Conservation (phyloP, 2,888 invertebrate species). For the Autographa gamma region DNA sequence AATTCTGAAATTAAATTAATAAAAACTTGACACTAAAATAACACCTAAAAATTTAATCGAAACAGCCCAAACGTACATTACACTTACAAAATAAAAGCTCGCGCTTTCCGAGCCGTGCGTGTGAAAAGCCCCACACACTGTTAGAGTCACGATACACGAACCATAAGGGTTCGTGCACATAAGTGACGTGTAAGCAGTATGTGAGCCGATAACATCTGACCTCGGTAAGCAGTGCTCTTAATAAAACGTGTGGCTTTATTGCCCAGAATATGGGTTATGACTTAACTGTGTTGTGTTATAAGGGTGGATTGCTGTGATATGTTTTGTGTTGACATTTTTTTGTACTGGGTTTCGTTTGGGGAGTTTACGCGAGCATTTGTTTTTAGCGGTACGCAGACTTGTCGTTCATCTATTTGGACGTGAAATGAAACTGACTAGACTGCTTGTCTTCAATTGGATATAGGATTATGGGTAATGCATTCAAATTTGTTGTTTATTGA, state of each 20-base stretch:
- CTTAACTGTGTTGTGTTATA: slow-evolving; percentile 21
- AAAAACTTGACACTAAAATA: too few relatives aligned
- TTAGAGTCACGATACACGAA: slow-evolving; percentile 52
- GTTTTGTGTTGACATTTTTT: background rate
- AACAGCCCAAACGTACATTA: slow-evolving; percentile 14
- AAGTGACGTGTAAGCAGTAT: slow-evolving; percentile 67
- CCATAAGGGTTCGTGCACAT: slow-evolving; percentile 51
- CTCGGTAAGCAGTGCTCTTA: slow-evolving; percentile 43
- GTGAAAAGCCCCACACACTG: background rate
- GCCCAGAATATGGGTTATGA: slow-evolving; percentile 48
- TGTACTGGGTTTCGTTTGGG: background rate
- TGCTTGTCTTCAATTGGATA: too few relatives aligned
- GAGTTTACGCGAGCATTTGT: background rate
- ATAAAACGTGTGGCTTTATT: slow-evolving; percentile 48
- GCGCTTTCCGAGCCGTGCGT: slow-evolving; percentile 21
- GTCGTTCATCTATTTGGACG: too few relatives aligned
- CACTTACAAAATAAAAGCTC: slow-evolving; percentile 43
- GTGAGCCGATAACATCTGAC: slow-evolving; percentile 64
- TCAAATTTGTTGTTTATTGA: too few relatives aligned
- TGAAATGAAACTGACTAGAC: too few relatives aligned
- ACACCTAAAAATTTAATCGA: background rate
- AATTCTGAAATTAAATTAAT: too few relatives aligned
- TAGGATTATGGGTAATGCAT: too few relatives aligned
- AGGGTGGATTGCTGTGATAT: background rate
- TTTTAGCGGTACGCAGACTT: background rate